A percentile compares a stretch with the other conserved stretches of the same genome.
phyloP scores from a whole-genome alignment of 2,888 invertebrate species.

The Drosophila nr. fundita region DNA sequence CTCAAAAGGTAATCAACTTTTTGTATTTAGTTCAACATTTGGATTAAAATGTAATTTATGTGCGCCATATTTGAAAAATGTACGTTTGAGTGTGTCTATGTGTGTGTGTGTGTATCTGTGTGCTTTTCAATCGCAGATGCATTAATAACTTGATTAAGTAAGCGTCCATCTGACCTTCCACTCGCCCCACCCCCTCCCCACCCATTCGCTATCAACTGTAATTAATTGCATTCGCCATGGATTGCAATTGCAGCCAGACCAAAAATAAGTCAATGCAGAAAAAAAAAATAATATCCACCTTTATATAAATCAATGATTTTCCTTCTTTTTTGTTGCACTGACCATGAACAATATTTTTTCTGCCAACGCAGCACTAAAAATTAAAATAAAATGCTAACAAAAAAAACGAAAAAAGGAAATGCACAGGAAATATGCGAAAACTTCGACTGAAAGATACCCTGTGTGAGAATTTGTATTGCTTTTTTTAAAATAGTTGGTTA shows the following conservation, averaged over 20 bases:
- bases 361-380: slow-evolving; percentile 64
- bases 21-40: slow-evolving; percentile 34
- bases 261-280: slow-evolving; percentile 14
- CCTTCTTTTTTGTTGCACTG: slow-evolving; percentile 10
- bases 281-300: slow-evolving; percentile 19
- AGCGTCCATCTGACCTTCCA: not conserved
- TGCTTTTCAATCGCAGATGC: slow-evolving; percentile 36
- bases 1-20: slow-evolving; percentile 50
- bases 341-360: slow-evolving; percentile 52
- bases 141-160: slow-evolving; percentile 71
- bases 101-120: slow-evolving; percentile 6
- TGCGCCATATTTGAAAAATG: slow-evolving; percentile 22
- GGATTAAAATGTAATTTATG: slow-evolving; percentile 52
- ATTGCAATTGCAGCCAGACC: slow-evolving; percentile 38
- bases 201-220: slow-evolving; percentile 20
- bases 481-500: not conserved
- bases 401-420: slow-evolving; percentile 20
- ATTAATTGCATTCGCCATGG: slow-evolving; percentile 61
- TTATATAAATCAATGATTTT: slow-evolving; percentile 43
- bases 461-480: not conserved
- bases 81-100: not conserved
- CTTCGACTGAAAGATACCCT: not conserved
- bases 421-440: slow-evolving; percentile 10
- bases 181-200: not conserved
- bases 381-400: slow-evolving; percentile 30